Conservation (phyloP, 2,113 vertebrate genomes). For the Platycercus adscitus region DNA sequence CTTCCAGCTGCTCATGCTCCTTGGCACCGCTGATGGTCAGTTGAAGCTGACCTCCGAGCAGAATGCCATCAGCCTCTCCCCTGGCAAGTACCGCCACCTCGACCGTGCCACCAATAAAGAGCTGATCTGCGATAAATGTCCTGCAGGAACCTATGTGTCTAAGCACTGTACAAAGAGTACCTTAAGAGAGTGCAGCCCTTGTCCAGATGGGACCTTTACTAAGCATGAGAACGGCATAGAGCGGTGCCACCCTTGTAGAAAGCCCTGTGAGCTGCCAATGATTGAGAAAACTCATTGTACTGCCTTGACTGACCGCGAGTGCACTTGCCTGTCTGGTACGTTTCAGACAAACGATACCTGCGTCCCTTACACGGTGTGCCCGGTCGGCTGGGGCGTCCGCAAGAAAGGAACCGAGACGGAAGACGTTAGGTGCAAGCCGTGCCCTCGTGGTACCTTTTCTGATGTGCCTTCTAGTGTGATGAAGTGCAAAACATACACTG, state of each 20-base stretch:
- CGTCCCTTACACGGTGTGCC: conserved; percentile 82
- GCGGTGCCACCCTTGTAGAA: conserved; percentile 88
- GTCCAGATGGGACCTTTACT: conserved; percentile 86
- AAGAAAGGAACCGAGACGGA: conserved; percentile 87
- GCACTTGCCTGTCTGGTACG: conserved; percentile 84
- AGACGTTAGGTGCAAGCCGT: conserved; percentile 89
- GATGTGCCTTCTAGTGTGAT: conserved; percentile 81
- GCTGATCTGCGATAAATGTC: conserved; percentile 94
- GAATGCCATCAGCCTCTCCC: conserved; percentile 73
- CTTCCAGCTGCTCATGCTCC: conserved; percentile 84
- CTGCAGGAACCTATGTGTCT: conserved; percentile 91
- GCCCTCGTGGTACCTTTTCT: conserved; percentile 90
- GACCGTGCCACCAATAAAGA: conserved; percentile 82
- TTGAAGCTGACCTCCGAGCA: conserved; percentile 73
- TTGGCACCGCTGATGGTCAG: conserved; percentile 76
- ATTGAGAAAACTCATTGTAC: conserved; percentile 86
- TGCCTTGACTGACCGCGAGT: conserved; percentile 87
- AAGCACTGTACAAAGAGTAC: conserved; percentile 84
- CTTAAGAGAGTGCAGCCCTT: conserved; percentile 90
- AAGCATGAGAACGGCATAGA: conserved; percentile 90
- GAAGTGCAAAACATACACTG: conserved; percentile 86
- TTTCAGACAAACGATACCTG: conserved; percentile 82
- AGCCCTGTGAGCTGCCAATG: conserved; percentile 80
- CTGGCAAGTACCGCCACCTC: conserved; percentile 85
- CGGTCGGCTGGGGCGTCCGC: conserved; percentile 86